A percentile compares a stretch with the other conserved stretches of the same genome.
Evolutionary conservation across 2,888 invertebrate species (phyloP).

Genomic region (Torymus aiolomorphi): DNA sequence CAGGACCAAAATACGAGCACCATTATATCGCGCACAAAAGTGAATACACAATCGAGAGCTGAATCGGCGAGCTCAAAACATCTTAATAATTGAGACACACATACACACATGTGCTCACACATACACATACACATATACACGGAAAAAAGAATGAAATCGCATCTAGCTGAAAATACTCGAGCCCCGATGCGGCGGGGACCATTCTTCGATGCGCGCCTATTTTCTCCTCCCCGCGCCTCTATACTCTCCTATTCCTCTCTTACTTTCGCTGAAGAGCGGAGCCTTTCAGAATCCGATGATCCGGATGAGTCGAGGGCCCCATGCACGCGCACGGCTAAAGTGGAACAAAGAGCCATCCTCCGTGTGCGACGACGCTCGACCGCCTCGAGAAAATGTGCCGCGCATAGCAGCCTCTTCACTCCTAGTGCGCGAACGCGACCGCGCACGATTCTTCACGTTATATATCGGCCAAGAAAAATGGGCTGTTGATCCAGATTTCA

Average conservation of each 20-base stretch:
- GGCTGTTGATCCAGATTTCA: too few relatives aligned
- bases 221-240: not conserved
- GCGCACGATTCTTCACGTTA: conserved; percentile 20
- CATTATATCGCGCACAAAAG: too few relatives aligned
- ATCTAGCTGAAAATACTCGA: conserved; percentile 12
- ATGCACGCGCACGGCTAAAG: not conserved
- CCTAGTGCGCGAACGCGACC: not conserved
- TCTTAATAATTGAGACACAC: conserved; percentile 40
- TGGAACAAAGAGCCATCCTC: conserved; percentile 36
- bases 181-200: not conserved
- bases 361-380: not conserved
- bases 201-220: conserved; percentile 8
- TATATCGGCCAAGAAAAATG: not conserved
- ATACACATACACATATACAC: not conserved
- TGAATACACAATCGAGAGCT: too few relatives aligned
- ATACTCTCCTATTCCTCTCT: too few relatives aligned
- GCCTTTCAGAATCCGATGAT: conserved; percentile 48
- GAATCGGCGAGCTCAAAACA: conserved; percentile 18
- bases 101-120: not conserved
- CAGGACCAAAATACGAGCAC: too few relatives aligned
- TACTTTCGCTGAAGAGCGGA: not conserved
- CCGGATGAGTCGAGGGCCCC: conserved; percentile 42
- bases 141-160: conserved; percentile 19
- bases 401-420: too few relatives aligned
- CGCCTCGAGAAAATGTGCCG: conserved; percentile 17